phyloP scores from a whole-genome alignment of 2,888 invertebrate genomes.

The Drepanosiphum platanoidis region DNA sequence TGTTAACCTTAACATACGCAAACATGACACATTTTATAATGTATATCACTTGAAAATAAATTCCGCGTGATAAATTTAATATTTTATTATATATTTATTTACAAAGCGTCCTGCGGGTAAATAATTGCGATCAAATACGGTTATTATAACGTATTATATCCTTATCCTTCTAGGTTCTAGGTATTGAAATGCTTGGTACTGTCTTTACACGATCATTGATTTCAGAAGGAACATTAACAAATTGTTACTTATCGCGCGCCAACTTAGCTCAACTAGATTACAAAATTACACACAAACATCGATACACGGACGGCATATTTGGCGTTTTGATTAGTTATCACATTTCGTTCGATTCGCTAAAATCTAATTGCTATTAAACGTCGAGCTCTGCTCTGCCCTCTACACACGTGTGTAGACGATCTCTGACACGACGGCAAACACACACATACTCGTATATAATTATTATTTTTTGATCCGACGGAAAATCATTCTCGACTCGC shows the following conservation, averaged over 20 bases:
- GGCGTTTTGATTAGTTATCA: slow-evolving; percentile 53
- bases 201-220: neutral
- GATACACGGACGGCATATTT: slow-evolving; percentile 21
- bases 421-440: neutral
- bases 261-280: neutral
- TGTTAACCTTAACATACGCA: neutral
- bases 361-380: neutral
- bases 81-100: neutral
- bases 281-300: neutral
- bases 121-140: neutral
- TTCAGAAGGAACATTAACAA: neutral
- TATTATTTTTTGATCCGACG: neutral
- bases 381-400: neutral
- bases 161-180: neutral
- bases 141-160: neutral
- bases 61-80: neutral
- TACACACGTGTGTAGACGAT: neutral
- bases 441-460: neutral
- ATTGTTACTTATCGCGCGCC: neutral
- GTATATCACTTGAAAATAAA: neutral
- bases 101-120: neutral
- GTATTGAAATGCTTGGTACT: too few species aligned
- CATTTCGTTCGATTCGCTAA: slow-evolving; percentile 13
- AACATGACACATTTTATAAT: too few species aligned
- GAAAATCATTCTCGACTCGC: too few species aligned